Conservation (phyloP, 2,113 vertebrate species). For the Todiramphus chloris region DNA sequence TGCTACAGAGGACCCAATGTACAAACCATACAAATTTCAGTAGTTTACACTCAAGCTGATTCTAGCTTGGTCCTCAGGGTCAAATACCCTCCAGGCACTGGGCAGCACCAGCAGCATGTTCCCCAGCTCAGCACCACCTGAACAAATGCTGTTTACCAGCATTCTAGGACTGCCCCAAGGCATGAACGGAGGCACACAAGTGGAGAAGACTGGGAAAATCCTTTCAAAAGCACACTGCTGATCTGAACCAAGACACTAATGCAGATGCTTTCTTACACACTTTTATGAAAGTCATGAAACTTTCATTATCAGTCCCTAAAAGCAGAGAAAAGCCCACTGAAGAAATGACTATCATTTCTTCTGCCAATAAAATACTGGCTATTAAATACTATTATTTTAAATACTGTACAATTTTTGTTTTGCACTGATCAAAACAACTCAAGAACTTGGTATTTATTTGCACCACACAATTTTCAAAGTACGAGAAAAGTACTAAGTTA, state of each 20-base stretch:
- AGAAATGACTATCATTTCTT: neutral
- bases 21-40: rapidly evolving
- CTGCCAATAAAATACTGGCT: neutral
- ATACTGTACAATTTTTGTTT: neutral
- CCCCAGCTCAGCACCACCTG: neutral
- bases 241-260: neutral
- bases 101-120: neutral
- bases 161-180: rapidly evolving
- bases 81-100: neutral
- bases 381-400: neutral
- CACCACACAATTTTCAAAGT: neutral
- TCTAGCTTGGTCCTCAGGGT: neutral
- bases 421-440: neutral
- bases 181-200: neutral
- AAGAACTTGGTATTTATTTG: neutral
- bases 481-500: neutral
- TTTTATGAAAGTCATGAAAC: neutral
- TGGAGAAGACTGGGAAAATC: neutral
- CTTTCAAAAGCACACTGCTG: neutral
- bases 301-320: neutral
- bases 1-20: rapidly evolving
- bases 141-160: rapidly evolving
- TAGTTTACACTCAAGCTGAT: neutral
- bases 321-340: neutral
- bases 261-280: neutral